Evolutionary conservation across 1,140 invertebrate genomes (phyloP).

Genomic region (Choristoneura fumiferana): DNA sequence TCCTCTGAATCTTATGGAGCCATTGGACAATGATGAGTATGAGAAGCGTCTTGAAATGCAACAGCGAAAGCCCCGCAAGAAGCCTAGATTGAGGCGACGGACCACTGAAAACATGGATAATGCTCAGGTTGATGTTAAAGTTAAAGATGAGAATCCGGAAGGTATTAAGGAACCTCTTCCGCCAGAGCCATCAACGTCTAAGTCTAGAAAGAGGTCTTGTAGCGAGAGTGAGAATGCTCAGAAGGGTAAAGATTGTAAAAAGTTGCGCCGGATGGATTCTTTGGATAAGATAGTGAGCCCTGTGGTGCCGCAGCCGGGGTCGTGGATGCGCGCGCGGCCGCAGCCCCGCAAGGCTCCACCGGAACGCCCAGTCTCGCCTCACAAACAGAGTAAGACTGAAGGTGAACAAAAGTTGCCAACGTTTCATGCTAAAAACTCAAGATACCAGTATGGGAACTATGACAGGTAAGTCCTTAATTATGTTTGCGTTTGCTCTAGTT

Average conservation of each 20-base stretch:
- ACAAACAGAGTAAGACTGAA: constrained; percentile 54
- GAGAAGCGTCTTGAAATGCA: constrained; percentile 84
- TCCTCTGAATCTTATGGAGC: constrained; percentile 91
- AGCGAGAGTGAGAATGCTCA: constrained; percentile 73
- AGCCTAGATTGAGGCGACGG: constrained; percentile 79
- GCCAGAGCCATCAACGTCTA: constrained; percentile 63
- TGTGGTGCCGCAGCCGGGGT: constrained; percentile 92
- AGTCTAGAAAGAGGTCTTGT: constrained; percentile 63
- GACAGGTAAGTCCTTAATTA: constrained; percentile 81
- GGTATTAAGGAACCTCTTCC: constrained; percentile 58
- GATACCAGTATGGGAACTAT: constrained; percentile 97
- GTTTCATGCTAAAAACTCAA: constrained; percentile 86
- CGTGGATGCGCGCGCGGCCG: constrained; percentile 81
- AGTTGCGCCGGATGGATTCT: constrained; percentile 82
- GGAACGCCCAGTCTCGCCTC: constrained; percentile 56
- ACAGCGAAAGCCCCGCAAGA: constrained; percentile 82
- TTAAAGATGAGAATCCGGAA: constrained; percentile 42
- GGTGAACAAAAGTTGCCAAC: constrained; percentile 80
- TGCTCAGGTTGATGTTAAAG: constrained; percentile 42
- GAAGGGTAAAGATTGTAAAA: constrained; percentile 77
- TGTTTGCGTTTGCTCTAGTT: no score
- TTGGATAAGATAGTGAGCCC: constrained; percentile 96
- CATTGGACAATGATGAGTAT: constrained; percentile 89
- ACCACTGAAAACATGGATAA: constrained; percentile 74
- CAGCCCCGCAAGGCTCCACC: constrained; percentile 47